Conservation (phyloP, 2,113 vertebrate genomes). For the Neogobius melanostomus region DNA sequence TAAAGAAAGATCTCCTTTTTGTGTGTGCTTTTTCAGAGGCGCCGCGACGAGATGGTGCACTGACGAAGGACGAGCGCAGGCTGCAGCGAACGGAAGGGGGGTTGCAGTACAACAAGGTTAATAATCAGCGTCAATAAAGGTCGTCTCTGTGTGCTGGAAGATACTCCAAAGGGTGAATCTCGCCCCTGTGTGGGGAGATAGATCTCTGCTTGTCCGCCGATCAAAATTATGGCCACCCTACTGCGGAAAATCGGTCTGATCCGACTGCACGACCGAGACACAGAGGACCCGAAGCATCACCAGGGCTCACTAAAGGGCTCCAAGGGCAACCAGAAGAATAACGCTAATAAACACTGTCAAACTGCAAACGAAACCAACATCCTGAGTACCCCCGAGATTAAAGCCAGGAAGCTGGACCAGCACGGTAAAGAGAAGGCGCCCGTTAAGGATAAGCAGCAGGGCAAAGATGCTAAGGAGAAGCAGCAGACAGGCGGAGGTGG, state of each 20-base stretch:
- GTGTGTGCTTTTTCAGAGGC: conserved; percentile 22
- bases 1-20: conserved; percentile 5
- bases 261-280: conserved; percentile 95
- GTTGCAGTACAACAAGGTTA: conserved; percentile 64
- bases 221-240: conserved; percentile 89
- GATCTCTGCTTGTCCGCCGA: too few species aligned
- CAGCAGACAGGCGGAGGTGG: conserved; percentile 68
- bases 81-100: conserved; percentile 69
- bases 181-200: conserved; percentile 62
- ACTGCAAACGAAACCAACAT: conserved; percentile 81
- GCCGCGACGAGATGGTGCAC: conserved; percentile 62
- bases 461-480: conserved; percentile 80
- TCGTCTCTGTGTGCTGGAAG: conserved; percentile 42
- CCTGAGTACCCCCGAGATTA: conserved; percentile 81
- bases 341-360: conserved; percentile 84
- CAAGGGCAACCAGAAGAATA: conserved; percentile 87
- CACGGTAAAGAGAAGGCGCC: conserved; percentile 79
- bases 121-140: conserved; percentile 42
- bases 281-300: conserved; percentile 95
- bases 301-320: conserved; percentile 89
- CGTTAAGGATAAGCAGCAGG: conserved; percentile 79
- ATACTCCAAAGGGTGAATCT: conserved; percentile 50
- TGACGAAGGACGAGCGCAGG: conserved; percentile 61
- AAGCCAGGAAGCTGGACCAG: conserved; percentile 82
- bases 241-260: conserved; percentile 97